Base-by-base conservation (phyloP, 1,140 invertebrate genomes). In the Argopecten irradians region DNA sequence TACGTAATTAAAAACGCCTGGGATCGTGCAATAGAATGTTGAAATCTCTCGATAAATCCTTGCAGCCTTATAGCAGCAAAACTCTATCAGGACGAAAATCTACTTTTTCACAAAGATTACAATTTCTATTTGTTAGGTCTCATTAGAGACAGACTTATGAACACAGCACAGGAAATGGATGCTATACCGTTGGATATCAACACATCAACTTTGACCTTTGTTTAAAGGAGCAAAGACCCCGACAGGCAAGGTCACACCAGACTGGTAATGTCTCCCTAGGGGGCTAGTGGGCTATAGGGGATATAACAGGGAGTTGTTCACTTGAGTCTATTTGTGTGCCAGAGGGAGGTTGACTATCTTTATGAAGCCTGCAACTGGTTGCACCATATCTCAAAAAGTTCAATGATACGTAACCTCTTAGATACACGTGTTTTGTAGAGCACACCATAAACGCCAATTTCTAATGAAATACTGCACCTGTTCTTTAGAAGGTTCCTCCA, bases 51-150 rank as follows among this genome's bases (percentile, higher is more conserved):
- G 16, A 71, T 71, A 71, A 71, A 71, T 28, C n/a, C 55, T 71
- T 71, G 55, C 55, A 71, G 55, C 55, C 55, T 28, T 71, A 71
- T n/a, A 28, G 22, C 55, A 71, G 55, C 22, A 71, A 3, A 8
- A 71, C 55, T 71, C 55, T 71, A 71, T 71, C 55, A 28, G 55
- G 55, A 71, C 55, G 55, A 71, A 71, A 71, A 71, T 71, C 55
- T 71, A n/a, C 55, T 71, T 71, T 71, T 71, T 71, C 55, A 71
- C 55, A 71, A 71, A 71, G 55, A 71, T 71, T 71, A 71, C n/a
- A n/a, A 71, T 71, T 71, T 71, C 55, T n/a, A n/a, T n/a, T 5
- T 28, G 55, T 71, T 71, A 71, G 55, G 55, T 71, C 55, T 71
- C 55, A 71, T 71, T 71, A 71, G 28, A 71, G 55, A 71, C 22